Conservation (phyloP, 2,113 vertebrate species). For the Smithornis capensis region DNA sequence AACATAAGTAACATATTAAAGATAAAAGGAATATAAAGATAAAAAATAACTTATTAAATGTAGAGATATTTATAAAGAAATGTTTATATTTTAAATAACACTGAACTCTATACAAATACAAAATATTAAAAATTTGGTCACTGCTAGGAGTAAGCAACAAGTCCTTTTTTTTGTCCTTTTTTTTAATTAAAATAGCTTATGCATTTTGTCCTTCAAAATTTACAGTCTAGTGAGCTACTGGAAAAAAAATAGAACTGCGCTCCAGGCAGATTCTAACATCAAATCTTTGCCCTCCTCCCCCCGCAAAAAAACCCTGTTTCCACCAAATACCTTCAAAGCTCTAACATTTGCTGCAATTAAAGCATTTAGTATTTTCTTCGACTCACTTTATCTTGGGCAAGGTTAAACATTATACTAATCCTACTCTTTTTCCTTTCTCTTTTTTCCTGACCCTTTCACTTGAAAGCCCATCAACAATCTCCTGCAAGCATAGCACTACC, state of each 20-base stretch:
- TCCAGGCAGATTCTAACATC: background rate
- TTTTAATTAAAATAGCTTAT: background rate
- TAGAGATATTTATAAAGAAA: background rate
- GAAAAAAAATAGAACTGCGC: background rate
- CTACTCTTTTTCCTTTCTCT: constrained; percentile 33
- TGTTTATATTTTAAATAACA: background rate
- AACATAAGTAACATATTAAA: no score
- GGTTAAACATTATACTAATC: constrained; percentile 67
- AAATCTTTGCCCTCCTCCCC: background rate
- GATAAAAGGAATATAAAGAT: no score
- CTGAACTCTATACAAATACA: background rate
- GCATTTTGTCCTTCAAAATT: background rate
- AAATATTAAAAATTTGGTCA: background rate
- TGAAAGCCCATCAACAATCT: constrained; percentile 68
- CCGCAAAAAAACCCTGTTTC: background rate
- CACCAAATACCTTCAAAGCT: background rate
- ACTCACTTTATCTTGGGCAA: background rate
- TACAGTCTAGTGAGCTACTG: background rate
- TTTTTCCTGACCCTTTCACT: constrained; percentile 61
- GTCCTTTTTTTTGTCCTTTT: background rate
- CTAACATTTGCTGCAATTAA: background rate
- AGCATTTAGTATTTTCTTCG: constrained; percentile 35
- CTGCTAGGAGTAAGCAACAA: background rate
- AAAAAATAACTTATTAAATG: background rate
- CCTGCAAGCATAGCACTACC: constrained; percentile 21